Conservation (phyloP, 2,888 invertebrate genomes). For the Mylabris sibirica region DNA sequence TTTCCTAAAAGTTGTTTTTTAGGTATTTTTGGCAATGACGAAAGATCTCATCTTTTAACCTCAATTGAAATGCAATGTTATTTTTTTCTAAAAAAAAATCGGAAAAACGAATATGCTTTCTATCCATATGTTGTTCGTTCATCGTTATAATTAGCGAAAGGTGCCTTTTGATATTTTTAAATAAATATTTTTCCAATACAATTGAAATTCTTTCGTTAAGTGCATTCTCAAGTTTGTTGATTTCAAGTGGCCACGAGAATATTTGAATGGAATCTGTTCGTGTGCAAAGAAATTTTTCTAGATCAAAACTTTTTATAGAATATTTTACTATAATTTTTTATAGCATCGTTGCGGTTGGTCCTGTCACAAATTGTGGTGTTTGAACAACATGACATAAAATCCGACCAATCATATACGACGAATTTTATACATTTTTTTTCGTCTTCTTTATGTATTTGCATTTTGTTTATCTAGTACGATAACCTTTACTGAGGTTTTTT, state of each 20-base stretch:
- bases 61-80: conserved; percentile 1
- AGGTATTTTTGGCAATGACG: conserved; percentile 7
- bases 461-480: not conserved
- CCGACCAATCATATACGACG: not conserved
- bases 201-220: conserved; percentile 5
- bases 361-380: not conserved
- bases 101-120: not conserved
- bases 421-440: not conserved
- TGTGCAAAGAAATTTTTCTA: not conserved
- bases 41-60: conserved; percentile 6
- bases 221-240: conserved; percentile 6
- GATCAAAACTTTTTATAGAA: not conserved
- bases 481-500: not conserved
- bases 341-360: not conserved
- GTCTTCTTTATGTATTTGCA: not conserved
- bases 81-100: not conserved
- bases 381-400: not conserved
- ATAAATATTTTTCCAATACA: conserved; percentile 10
- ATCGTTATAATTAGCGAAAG: conserved; percentile 3
- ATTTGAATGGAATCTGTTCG: not conserved
- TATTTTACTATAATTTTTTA: not conserved
- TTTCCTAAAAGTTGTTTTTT: conserved; percentile 10
- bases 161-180: conserved; percentile 9
- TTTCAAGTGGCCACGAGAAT: conserved; percentile 1
- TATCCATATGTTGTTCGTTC: not conserved